Evolutionary conservation across 2,797 vertebrate species (phyloP).

Genomic region (Phoebastria nigripes): DNA sequence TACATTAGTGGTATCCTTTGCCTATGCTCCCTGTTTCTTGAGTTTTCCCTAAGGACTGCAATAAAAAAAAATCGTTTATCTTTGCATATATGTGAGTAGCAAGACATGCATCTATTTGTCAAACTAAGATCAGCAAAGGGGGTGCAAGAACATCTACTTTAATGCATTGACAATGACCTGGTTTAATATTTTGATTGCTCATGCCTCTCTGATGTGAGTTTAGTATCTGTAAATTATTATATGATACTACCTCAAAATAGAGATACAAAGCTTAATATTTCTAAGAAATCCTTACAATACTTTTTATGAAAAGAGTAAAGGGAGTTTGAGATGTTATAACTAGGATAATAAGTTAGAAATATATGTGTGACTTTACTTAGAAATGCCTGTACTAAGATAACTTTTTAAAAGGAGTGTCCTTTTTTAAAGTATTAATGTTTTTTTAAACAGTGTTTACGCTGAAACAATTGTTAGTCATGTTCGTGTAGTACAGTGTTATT

Average conservation of each 20-base stretch:
- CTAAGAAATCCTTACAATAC: neutral
- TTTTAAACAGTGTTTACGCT: neutral
- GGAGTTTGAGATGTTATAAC: neutral
- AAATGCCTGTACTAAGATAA: neutral
- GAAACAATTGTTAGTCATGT: neutral
- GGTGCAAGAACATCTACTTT: neutral
- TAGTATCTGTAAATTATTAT: neutral
- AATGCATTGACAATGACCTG: neutral
- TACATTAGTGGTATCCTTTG: neutral
- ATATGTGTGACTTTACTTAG: fast-evolving
- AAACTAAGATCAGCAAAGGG: neutral
- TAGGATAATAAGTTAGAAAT: neutral
- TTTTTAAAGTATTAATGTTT: neutral
- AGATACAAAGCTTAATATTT: neutral
- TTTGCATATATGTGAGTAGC: neutral
- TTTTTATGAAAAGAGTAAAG: neutral
- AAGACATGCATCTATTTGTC: neutral
- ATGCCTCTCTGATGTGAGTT: neutral
- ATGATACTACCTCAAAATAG: neutral
- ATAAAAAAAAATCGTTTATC: neutral
- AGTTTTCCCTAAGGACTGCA: neutral
- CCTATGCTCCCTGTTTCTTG: neutral
- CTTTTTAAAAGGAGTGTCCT: neutral
- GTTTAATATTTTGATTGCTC: neutral
- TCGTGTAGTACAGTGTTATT: neutral